phyloP scores from a whole-genome alignment of 2,113 vertebrate genomes.

The Arothron firmamentum region DNA sequence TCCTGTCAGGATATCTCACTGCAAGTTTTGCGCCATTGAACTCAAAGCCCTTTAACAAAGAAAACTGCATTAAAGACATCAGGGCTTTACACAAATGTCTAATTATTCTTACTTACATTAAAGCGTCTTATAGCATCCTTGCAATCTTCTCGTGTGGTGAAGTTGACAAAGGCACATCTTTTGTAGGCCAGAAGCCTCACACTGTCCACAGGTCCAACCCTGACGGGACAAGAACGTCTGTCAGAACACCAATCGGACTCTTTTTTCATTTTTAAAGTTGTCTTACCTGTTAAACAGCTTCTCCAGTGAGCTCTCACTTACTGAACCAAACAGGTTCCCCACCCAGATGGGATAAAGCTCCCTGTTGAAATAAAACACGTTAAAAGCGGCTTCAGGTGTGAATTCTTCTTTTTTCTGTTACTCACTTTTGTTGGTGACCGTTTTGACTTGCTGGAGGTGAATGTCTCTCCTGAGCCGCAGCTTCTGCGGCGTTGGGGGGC shows the following conservation, averaged over 20 bases:
- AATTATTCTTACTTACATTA: slow-evolving; percentile 57
- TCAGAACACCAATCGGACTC: not conserved
- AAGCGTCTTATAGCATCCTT: slow-evolving; percentile 61
- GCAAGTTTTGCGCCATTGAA: slow-evolving; percentile 38
- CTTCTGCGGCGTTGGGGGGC: not conserved
- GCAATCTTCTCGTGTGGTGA: slow-evolving; percentile 42
- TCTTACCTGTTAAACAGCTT: slow-evolving; percentile 59
- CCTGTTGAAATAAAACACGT: slow-evolving; percentile 36
- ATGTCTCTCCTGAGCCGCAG: slow-evolving; percentile 4
- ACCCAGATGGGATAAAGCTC: slow-evolving; percentile 72
- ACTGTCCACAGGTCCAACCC: slow-evolving; percentile 67
- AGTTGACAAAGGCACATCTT: slow-evolving; percentile 79
- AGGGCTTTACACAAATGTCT: too few species aligned
- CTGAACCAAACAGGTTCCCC: slow-evolving; percentile 51
- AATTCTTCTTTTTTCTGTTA: too few species aligned
- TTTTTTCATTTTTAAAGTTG: not conserved
- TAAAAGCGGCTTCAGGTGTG: too few species aligned
- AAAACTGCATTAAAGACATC: not conserved
- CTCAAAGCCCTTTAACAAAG: slow-evolving; percentile 26
- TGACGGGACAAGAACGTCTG: slow-evolving; percentile 21
- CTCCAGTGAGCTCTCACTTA: slow-evolving; percentile 21
- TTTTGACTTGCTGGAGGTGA: not conserved
- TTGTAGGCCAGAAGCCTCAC: slow-evolving; percentile 56
- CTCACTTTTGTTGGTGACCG: slow-evolving; percentile 24
- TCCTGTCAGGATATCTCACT: slow-evolving; percentile 64